These are phyloP conservation scores for Congeria kusceri DNA, from an alignment of 2,888 invertebrate genomes.

Conservation along the genomic window DNA sequence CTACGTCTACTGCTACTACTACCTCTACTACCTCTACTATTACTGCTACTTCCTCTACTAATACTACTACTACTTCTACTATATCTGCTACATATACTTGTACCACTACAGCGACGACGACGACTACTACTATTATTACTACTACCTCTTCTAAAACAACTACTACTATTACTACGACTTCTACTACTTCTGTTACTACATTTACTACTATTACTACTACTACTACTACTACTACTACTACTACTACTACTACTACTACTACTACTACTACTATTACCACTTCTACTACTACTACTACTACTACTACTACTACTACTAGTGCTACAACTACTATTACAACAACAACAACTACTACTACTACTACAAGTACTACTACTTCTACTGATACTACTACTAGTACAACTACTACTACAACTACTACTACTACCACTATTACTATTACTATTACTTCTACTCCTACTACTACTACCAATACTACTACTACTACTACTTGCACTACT, in stretches of 20 bases:
- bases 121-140: slow-evolving; percentile 39
- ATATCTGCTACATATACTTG: slow-evolving; percentile 27
- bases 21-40: too few species aligned
- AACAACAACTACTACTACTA: too few species aligned
- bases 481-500: slow-evolving; percentile 14
- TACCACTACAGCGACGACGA: slow-evolving; percentile 26
- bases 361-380: too few species aligned
- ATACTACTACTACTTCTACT: slow-evolving; percentile 41
- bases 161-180: too few species aligned
- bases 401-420: slow-evolving; percentile 35
- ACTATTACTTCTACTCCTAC: too few species aligned
- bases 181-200: too few species aligned
- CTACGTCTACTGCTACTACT: slow-evolving; percentile 22
- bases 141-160: slow-evolving; percentile 8
- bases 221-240: slow-evolving; percentile 36
- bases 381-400: too few species aligned
- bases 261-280: slow-evolving; percentile 5
- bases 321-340: too few species aligned
- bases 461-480: too few species aligned
- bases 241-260: slow-evolving; percentile 34
- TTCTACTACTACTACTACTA: too few species aligned
- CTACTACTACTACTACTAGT: too few species aligned
- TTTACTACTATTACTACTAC: slow-evolving; percentile 29
- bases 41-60: not conserved
- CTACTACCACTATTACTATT: slow-evolving; percentile 5